Evolutionary conservation across 2,113 vertebrate genomes (phyloP).

Genomic region (Thinocorus orbignyianus): DNA sequence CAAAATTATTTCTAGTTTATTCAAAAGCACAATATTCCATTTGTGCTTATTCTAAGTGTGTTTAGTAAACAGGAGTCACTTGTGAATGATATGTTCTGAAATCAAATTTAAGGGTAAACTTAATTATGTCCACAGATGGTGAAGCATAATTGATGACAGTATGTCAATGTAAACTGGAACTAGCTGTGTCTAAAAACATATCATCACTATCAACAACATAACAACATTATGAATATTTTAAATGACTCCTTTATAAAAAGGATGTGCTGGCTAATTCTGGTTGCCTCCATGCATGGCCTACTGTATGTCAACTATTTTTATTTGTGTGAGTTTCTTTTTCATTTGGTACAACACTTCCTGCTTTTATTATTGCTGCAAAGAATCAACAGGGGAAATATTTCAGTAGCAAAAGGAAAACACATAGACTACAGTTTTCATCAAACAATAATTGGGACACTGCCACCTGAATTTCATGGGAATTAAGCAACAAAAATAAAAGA

Average conservation of each 20-base stretch:
- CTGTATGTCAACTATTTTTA: neutral
- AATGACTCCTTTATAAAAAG: slow-evolving; percentile 16
- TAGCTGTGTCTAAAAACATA: slow-evolving; percentile 69
- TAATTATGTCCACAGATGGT: slow-evolving; percentile 79
- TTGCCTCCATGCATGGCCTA: neutral
- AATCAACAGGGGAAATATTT: neutral
- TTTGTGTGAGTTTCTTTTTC: neutral
- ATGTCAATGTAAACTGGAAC: slow-evolving; percentile 70
- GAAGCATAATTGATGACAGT: slow-evolving; percentile 73
- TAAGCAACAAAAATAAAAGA: neutral
- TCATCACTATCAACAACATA: slow-evolving; percentile 55
- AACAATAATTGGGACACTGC: neutral
- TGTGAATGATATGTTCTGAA: slow-evolving; percentile 71
- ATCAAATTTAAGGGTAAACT: slow-evolving; percentile 75
- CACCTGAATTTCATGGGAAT: slow-evolving; percentile 3
- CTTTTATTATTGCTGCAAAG: neutral
- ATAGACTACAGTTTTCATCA: neutral
- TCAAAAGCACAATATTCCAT: slow-evolving; percentile 33
- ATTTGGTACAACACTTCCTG: neutral
- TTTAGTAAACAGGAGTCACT: slow-evolving; percentile 71
- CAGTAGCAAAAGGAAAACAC: neutral
- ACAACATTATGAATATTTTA: slow-evolving; percentile 49
- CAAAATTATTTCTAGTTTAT: slow-evolving; percentile 9
- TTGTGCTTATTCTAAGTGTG: slow-evolving; percentile 48
- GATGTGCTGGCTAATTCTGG: neutral